Conservation (phyloP, 2,113 vertebrate genomes). For the Odontophorus gujanensis region DNA sequence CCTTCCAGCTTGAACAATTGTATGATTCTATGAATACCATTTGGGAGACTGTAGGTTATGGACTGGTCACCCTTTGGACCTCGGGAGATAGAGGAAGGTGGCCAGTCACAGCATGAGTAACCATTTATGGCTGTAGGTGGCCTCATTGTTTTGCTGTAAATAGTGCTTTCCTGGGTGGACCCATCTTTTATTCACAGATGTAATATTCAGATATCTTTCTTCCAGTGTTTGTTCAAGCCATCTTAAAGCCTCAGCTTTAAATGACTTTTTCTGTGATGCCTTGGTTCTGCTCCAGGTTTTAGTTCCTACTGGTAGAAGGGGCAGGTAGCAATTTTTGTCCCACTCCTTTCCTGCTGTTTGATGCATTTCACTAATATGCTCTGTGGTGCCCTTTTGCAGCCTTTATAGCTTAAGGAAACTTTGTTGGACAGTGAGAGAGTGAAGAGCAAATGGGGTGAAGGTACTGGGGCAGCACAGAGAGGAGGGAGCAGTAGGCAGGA, state of each 20-base stretch:
- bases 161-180: neutral
- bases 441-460: neutral
- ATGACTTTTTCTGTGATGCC: neutral
- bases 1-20: too few species aligned
- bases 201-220: neutral
- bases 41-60: neutral
- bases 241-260: neutral
- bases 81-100: neutral
- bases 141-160: neutral
- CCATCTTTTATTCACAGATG: neutral
- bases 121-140: neutral
- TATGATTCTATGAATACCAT: too few species aligned
- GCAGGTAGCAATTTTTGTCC: neutral
- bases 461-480: neutral
- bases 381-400: neutral
- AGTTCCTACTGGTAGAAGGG: neutral
- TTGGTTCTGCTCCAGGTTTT: neutral
- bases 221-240: neutral
- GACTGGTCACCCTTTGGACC: neutral
- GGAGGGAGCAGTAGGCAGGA: neutral
- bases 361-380: neutral
- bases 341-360: neutral
- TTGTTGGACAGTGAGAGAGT: neutral
- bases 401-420: neutral
- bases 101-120: neutral